Evolutionary conservation across 2,113 vertebrate species (phyloP).

Genomic region (Columba livia): DNA sequence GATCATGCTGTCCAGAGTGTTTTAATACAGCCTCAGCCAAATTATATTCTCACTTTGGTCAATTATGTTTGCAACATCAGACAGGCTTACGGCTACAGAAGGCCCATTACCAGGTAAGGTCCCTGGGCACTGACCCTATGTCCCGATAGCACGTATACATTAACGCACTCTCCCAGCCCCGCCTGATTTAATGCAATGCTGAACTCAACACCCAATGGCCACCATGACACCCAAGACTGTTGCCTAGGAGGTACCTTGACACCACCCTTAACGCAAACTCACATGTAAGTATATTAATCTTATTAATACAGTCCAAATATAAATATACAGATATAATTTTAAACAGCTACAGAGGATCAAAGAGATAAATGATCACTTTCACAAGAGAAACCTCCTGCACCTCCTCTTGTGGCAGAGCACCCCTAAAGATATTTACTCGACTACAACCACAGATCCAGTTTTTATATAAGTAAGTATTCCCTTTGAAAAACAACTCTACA

Average conservation of each 20-base stretch:
- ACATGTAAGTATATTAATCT: neutral
- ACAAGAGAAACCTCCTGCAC: neutral
- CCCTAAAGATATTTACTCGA: neutral
- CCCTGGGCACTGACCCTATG: neutral
- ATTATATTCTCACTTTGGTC: neutral
- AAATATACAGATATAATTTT: neutral
- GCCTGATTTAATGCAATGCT: rapidly evolving
- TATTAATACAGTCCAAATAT: neutral
- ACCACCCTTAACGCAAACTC: neutral
- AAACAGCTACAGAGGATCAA: neutral
- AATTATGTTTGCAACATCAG: neutral
- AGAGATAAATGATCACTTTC: neutral
- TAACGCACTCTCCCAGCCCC: neutral
- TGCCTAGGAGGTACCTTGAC: neutral
- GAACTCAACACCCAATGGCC: rapidly evolving
- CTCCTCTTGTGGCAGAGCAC: neutral
- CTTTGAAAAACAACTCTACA: neutral
- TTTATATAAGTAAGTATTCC: neutral
- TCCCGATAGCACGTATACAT: rapidly evolving
- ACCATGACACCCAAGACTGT: neutral
- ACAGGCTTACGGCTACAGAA: neutral
- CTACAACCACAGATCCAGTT: neutral
- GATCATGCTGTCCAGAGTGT: rapidly evolving
- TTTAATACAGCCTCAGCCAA: neutral
- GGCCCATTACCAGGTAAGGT: neutral